Conservation (phyloP, 2,113 vertebrate species). For the Hemibagrus wyckioides region DNA sequence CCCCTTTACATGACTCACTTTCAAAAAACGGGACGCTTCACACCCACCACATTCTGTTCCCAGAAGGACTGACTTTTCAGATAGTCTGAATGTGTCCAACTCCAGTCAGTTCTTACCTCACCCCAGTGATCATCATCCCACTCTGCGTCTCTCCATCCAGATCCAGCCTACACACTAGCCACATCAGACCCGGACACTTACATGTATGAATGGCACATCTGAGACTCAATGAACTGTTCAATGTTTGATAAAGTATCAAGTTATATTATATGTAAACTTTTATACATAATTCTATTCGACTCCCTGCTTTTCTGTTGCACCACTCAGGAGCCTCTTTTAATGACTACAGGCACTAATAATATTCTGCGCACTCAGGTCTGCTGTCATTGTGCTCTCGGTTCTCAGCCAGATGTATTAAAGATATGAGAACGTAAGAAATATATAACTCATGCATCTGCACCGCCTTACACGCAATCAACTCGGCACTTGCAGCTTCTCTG, state of each 20-base stretch:
- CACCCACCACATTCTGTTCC: slow-evolving; percentile 73
- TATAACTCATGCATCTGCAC: not conserved
- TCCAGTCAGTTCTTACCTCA: slow-evolving; percentile 40
- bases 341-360: not conserved
- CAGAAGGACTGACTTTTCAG: slow-evolving; percentile 53
- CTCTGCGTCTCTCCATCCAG: slow-evolving; percentile 58
- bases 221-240: slow-evolving; percentile 3
- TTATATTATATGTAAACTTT: not conserved
- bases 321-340: not conserved
- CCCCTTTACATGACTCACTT: slow-evolving; percentile 62
- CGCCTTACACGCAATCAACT: not conserved
- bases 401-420: too few species aligned
- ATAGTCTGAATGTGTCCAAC: slow-evolving; percentile 34
- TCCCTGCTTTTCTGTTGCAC: not conserved
- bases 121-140: slow-evolving; percentile 43
- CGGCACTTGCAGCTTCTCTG: not conserved
- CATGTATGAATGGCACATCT: slow-evolving; percentile 11
- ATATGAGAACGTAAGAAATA: not conserved
- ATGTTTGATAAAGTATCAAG: not conserved
- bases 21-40: slow-evolving; percentile 63
- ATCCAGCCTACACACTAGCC: slow-evolving; percentile 56
- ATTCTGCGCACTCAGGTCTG: too few species aligned
- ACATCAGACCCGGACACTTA: slow-evolving; percentile 2
- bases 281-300: not conserved
- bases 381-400: not conserved